phyloP scores from a whole-genome alignment of 53 echinoderm and acorn worm genomes.

The Luidia sarsii region DNA sequence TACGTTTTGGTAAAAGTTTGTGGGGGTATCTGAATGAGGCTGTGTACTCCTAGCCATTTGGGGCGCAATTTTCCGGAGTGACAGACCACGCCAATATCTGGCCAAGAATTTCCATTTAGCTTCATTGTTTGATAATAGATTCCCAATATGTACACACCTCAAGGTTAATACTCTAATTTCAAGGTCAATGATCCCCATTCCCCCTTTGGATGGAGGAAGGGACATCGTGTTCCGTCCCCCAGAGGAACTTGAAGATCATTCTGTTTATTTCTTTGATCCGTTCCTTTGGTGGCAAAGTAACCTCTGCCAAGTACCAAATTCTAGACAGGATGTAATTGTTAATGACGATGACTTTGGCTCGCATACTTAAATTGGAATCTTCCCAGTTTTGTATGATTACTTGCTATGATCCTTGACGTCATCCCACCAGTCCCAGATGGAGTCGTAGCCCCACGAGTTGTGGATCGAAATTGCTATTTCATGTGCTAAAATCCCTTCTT shows the following conservation, averaged over 20 bases:
- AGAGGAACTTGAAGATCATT: not conserved
- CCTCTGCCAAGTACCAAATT: constrained; percentile 13
- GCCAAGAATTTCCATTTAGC: not conserved
- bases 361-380: not conserved
- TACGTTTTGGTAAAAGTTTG: not conserved
- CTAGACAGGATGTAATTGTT: not conserved
- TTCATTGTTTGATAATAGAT: too few species aligned
- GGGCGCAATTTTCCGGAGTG: not conserved
- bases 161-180: not conserved
- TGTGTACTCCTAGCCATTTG: not conserved
- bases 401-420: too few species aligned
- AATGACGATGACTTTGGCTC: not conserved
- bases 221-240: not conserved
- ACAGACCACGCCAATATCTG: not conserved
- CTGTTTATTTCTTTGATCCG: not conserved
- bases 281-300: not conserved
- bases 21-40: not conserved
- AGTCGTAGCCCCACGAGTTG: too few species aligned
- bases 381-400: too few species aligned
- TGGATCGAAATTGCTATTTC: too few species aligned
- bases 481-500: too few species aligned
- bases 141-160: not conserved
- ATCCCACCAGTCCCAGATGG: too few species aligned
- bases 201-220: not conserved
- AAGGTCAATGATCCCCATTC: not conserved